phyloP scores from a whole-genome alignment of 2,888 invertebrate genomes.

The Lithophane leautieri region DNA sequence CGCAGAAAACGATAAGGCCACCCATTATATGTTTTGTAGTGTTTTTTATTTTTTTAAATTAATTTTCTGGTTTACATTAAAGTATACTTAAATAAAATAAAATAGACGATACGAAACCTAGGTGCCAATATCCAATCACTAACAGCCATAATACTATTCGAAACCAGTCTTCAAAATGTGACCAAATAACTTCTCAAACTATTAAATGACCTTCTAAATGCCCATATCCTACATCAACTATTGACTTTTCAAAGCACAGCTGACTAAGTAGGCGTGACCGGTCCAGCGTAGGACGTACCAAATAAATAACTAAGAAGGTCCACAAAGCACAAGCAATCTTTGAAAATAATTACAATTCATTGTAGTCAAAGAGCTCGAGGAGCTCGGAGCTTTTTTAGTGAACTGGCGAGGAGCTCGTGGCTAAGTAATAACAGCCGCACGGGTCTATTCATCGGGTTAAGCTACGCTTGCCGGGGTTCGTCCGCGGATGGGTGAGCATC shows the following conservation, averaged over 20 bases:
- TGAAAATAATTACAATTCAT: too few relatives aligned
- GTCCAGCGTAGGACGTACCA: constrained; percentile 12
- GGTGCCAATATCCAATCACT: not conserved
- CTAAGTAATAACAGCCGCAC: too few relatives aligned
- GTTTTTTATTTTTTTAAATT: too few relatives aligned
- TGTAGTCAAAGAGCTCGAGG: not conserved
- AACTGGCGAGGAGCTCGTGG: too few relatives aligned
- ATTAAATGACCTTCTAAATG: constrained; percentile 56
- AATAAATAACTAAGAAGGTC: constrained; percentile 26
- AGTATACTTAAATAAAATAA: not conserved
- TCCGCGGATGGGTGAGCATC: too few relatives aligned
- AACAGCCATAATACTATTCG: not conserved
- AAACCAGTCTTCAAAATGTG: constrained; percentile 29
- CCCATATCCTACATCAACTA: constrained; percentile 48
- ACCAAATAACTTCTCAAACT: constrained; percentile 29
- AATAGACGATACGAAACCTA: not conserved
- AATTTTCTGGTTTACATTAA: too few relatives aligned
- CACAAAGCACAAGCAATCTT: not conserved
- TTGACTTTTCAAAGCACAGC: constrained; percentile 59
- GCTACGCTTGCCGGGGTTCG: too few relatives aligned
- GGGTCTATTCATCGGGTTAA: too few relatives aligned
- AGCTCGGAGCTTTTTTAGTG: too few relatives aligned
- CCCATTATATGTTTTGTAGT: too few relatives aligned
- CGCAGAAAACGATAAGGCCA: too few relatives aligned
- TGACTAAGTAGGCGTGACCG: constrained; percentile 59